These are phyloP conservation scores for Macrotrachela quadricornifera DNA, from an alignment of 1,140 invertebrate genomes.

Conservation along the genomic window DNA sequence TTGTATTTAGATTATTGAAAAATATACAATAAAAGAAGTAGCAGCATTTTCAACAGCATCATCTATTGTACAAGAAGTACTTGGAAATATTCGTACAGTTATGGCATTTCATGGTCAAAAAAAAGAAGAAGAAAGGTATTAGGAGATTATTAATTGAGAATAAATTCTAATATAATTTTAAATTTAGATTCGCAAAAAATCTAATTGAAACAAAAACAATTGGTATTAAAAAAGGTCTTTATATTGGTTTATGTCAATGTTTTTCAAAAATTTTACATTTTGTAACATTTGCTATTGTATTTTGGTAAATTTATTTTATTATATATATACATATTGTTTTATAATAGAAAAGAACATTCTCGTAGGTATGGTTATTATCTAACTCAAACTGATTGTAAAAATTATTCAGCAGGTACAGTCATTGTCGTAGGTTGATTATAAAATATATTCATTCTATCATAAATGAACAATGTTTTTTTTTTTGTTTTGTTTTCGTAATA, in stretches of 20 bases:
- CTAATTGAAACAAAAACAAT: constrained; percentile 17
- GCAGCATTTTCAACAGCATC: constrained; percentile 26
- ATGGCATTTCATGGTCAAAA: constrained; percentile 16
- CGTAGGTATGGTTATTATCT: neutral
- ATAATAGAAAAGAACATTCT: neutral
- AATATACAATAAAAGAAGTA: constrained; percentile 15
- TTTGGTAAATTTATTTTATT: neutral
- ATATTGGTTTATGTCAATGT: neutral
- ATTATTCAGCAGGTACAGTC: too few species aligned
- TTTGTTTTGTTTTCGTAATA: too few species aligned
- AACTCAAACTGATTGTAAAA: neutral
- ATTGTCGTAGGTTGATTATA: too few species aligned
- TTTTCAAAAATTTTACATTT: neutral
- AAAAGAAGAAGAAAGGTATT: too few species aligned
- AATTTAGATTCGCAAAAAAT: too few species aligned
- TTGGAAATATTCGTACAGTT: constrained; percentile 26
- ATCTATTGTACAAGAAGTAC: constrained; percentile 26
- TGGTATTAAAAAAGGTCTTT: constrained; percentile 15
- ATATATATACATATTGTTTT: too few species aligned
- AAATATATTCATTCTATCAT: too few species aligned
- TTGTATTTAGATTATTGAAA: neutral
- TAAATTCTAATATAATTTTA: too few species aligned
- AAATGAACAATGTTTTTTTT: too few species aligned
- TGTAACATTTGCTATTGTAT: neutral
- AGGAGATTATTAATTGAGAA: too few species aligned